phyloP scores from a whole-genome alignment of 1,140 invertebrate species.

The Leptonema lineaticorne region DNA sequence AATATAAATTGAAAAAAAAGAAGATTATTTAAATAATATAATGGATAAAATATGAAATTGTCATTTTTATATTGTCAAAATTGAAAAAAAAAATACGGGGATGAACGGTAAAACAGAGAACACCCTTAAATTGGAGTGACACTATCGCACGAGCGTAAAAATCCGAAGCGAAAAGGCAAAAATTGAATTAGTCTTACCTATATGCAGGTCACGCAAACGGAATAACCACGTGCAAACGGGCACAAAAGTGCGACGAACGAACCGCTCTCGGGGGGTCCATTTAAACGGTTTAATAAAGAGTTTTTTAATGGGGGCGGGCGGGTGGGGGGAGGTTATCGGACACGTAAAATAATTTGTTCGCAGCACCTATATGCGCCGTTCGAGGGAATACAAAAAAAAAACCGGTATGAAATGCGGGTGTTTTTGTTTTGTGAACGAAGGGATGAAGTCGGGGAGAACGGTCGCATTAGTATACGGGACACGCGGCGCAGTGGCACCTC shows the following conservation, averaged over 20 bases:
- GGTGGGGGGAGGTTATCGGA: too few relatives aligned
- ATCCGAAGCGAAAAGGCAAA: not conserved
- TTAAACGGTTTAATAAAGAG: constrained; percentile 16
- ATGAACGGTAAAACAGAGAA: too few relatives aligned
- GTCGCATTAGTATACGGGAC: constrained; percentile 32
- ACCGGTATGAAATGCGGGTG: too few relatives aligned
- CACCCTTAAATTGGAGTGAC: not conserved
- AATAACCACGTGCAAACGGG: constrained; percentile 19
- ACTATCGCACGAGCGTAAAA: not conserved
- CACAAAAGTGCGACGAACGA: constrained; percentile 7
- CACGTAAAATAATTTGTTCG: not conserved
- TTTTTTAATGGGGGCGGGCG: constrained; percentile 12
- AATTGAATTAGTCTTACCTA: constrained; percentile 7
- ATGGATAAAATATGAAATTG: too few relatives aligned
- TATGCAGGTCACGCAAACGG: constrained; percentile 9
- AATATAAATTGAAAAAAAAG: too few relatives aligned
- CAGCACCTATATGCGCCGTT: not conserved
- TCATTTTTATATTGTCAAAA: too few relatives aligned
- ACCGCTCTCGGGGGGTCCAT: not conserved
- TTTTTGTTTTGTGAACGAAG: too few relatives aligned
- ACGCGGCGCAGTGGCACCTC: constrained; percentile 33
- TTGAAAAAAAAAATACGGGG: too few relatives aligned
- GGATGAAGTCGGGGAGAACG: too few relatives aligned
- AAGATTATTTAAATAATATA: too few relatives aligned
- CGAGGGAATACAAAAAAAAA: not conserved